Conservation (phyloP, 2,113 vertebrate species). For the Phainopepla nitens region DNA sequence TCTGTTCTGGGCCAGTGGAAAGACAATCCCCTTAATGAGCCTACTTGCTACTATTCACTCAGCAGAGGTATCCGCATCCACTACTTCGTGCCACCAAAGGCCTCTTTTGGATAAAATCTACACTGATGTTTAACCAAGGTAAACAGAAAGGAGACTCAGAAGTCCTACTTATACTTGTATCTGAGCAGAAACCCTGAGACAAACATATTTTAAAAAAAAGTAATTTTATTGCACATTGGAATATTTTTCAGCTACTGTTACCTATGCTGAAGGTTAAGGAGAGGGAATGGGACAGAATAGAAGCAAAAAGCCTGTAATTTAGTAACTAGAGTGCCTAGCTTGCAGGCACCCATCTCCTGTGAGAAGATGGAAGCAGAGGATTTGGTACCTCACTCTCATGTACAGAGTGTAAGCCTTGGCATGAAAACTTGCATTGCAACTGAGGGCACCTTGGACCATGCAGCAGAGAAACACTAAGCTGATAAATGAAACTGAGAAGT, state of each 20-base stretch:
- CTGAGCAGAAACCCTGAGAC: not conserved
- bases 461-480: not conserved
- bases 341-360: not conserved
- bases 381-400: not conserved
- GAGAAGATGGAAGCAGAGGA: rapidly evolving
- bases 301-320: not conserved
- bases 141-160: not conserved
- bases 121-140: not conserved
- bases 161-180: not conserved
- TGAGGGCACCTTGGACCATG: rapidly evolving
- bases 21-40: not conserved
- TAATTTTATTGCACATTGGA: not conserved
- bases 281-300: not conserved
- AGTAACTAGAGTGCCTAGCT: not conserved
- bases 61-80: not conserved
- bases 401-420: not conserved
- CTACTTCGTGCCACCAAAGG: not conserved
- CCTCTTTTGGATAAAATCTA: not conserved
- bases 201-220: not conserved
- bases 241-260: not conserved
- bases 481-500: not conserved
- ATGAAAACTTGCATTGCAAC: not conserved
- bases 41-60: not conserved
- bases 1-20: not conserved
- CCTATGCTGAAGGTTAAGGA: not conserved